These are phyloP conservation scores for Stictocephala bisonia DNA, from an alignment of 2,888 invertebrate species.

Conservation along the genomic window DNA sequence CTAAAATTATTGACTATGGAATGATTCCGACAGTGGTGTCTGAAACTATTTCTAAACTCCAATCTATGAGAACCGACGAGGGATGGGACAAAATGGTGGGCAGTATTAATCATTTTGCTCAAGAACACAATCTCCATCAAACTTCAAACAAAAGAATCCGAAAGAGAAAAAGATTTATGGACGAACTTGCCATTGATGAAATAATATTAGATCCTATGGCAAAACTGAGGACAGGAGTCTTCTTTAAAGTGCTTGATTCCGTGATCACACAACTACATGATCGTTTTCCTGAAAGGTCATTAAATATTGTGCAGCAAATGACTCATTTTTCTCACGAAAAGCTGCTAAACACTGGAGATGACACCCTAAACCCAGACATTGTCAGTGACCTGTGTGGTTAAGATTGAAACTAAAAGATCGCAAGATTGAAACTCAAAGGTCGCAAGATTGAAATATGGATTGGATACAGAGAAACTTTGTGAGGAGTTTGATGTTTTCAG, in stretches of 20 bases:
- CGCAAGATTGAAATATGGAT: no score
- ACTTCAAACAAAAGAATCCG: no score
- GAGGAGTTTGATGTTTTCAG: slow-evolving; percentile 5
- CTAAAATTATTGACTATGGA: slow-evolving; percentile 26
- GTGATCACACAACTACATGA: slow-evolving; percentile 17
- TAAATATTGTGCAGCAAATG: slow-evolving; percentile 9
- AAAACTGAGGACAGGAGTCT: slow-evolving; percentile 14
- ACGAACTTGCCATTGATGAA: slow-evolving; percentile 34
- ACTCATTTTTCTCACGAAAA: slow-evolving; percentile 12
- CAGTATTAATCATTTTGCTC: slow-evolving; percentile 2
- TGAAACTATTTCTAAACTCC: slow-evolving; percentile 5
- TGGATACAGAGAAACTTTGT: neutral
- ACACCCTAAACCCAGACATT: neutral
- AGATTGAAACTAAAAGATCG: no score
- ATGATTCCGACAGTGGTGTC: slow-evolving; percentile 15
- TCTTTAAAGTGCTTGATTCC: slow-evolving; percentile 27
- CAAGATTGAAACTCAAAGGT: no score
- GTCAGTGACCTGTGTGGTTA: no score
- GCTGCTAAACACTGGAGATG: neutral
- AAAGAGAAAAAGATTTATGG: slow-evolving; percentile 25
- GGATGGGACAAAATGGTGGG: slow-evolving; percentile 14
- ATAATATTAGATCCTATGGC: slow-evolving; percentile 1
- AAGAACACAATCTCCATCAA: neutral
- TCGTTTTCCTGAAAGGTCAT: slow-evolving; percentile 26
- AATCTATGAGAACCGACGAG: slow-evolving; percentile 22